A percentile compares a stretch with the other conserved stretches of the same genome.
Evolutionary conservation across 1,140 invertebrate genomes (phyloP).

Genomic region (Nylanderia fulva): DNA sequence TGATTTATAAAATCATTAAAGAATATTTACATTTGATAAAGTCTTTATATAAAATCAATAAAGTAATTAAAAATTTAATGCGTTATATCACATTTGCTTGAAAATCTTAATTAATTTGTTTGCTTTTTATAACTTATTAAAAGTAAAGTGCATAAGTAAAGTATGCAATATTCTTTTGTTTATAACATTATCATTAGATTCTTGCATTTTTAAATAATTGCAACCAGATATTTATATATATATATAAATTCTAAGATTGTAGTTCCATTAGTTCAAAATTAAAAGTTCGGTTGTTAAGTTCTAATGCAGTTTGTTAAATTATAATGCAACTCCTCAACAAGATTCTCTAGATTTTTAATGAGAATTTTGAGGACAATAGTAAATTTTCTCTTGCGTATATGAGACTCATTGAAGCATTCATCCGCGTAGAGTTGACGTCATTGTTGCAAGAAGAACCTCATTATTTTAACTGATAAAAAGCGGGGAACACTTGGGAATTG

Average conservation of each 20-base stretch:
- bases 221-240: not conserved
- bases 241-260: not conserved
- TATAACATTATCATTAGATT: not conserved
- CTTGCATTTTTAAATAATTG: not conserved
- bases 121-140: not conserved
- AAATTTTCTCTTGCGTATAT: not conserved
- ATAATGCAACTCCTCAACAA: not conserved
- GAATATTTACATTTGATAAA: not conserved
- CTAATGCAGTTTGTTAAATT: not conserved
- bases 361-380: not conserved
- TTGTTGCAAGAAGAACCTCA: not conserved
- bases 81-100: not conserved
- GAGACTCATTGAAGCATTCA: conserved; percentile 14
- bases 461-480: conserved; percentile 33
- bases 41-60: not conserved
- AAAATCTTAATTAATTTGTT: not conserved
- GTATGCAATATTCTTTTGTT: not conserved
- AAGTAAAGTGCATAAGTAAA: not conserved
- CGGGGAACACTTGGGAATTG: conserved; percentile 5
- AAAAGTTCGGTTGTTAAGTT: not conserved
- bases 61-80: not conserved
- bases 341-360: not conserved
- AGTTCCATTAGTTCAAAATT: not conserved
- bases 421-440: not conserved
- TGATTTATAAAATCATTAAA: too few relatives aligned